Evolutionary conservation across 2,888 invertebrate species (phyloP), one percentile per base, ranked within the genome.

Genomic region (Hyposoter dolosus): DNA sequence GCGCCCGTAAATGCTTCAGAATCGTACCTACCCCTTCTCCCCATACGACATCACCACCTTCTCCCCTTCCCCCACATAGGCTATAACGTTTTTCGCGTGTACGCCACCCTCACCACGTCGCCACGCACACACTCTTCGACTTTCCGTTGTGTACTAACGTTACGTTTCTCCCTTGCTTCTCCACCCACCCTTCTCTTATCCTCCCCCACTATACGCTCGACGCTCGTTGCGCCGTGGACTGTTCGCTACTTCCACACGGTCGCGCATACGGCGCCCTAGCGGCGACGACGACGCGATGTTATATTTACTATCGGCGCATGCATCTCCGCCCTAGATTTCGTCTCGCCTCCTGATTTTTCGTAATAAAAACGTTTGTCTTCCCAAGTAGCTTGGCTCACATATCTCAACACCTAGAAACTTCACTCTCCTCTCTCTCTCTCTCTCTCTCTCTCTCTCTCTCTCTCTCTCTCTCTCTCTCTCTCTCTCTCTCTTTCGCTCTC

Each of bases 321-420:
- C 85, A 85, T 84, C 63, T 66, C 68, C 89, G 90, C 84, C 91
- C 91, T 93, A 92, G 91, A 93, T 93, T 92, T 92, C 91, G 91
- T 92, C 90, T 92, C 90, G 91, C 89, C 90, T 91, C 90, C 92
- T 92, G 92, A 93, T 93, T 93, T 93, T 92, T 92, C 91, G 90
- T 91, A 91, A 93, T 93, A 92, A 93, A 93, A 93, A 92, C 93
- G 92, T 93, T 93, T 93, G 92, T 92, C 92, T 92, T 91, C 90
- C 89, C 90, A 89, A 91, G 90, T 91, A 86, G 89, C 89, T 88
- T 86, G 85, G 89, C 90, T 90, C 90, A 89, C 91, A 88, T 90
- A 90, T 90, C 91, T 91, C 85, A 77, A 83, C 82, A 80, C 78
- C 79, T 50, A 68, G 68, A 50, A 43, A 56, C 72, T 60, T 60